Conservation (phyloP, 2,113 vertebrate genomes). For the Corythaeola cristata region DNA sequence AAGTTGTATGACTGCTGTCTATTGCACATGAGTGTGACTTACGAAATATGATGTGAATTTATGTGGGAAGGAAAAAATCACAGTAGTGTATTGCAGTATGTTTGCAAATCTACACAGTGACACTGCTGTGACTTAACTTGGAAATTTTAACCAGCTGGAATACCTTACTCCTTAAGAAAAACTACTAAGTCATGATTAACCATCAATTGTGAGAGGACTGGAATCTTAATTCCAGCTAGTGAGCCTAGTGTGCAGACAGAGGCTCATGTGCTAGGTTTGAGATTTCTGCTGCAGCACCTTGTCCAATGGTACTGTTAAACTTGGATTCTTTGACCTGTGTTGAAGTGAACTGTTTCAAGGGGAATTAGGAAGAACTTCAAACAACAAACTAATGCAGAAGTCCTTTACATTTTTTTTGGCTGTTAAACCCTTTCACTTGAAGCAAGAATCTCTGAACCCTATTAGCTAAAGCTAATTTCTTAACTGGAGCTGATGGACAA, state of each 20-base stretch:
- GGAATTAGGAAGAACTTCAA: background rate
- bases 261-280: background rate
- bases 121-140: background rate
- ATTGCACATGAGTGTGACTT: background rate
- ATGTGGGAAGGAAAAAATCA: background rate
- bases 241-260: background rate
- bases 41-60: background rate
- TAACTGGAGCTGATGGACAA: background rate
- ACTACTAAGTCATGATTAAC: background rate
- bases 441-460: background rate
- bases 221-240: background rate
- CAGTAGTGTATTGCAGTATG: background rate
- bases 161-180: background rate
- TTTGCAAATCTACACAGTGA: background rate
- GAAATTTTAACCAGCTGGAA: background rate
- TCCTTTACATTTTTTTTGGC: background rate
- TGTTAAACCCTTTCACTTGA: background rate
- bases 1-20: background rate
- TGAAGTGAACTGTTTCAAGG: background rate
- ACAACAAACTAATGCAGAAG: background rate
- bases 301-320: background rate
- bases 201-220: background rate
- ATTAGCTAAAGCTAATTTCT: background rate
- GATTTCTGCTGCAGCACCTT: background rate
- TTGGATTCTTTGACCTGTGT: background rate